Evolutionary conservation across 2,113 vertebrate species (phyloP), one percentile per base, ranked within the genome.

Genomic region (Meriones unguiculatus): DNA sequence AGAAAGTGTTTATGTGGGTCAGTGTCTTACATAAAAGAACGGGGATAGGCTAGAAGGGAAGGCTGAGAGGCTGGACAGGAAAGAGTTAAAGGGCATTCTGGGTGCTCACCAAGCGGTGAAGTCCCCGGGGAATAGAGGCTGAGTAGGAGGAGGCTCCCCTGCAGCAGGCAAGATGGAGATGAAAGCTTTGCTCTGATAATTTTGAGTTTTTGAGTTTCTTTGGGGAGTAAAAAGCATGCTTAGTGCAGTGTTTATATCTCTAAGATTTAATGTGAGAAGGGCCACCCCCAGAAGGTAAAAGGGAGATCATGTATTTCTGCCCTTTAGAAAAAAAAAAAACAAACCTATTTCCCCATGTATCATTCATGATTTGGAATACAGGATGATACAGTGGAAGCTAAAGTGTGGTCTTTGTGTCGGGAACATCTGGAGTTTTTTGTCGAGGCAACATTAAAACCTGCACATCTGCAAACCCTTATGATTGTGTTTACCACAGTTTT

Each of bases 301-400:
- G 24, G 28, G 17, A 93, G 50, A 91, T 41, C 8, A 17, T 54
- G 25, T 67, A 57, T 84, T 95, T 95, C 13, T 97, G 52, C 32
- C 64, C 91, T 20, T 64, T 18, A 38, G 69, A 94, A 73, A 54
- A 46, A n/a, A n/a, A n/a, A n/a, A n/a, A n/a, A n/a, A n/a, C n/a
- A n/a, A n/a, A 85, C 9, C 73, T 89, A 13, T 77, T 57, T 93
- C 57, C 70, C 35, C 91, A 20, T 52, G 50, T 72, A 90, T 87
- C 7, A 41, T 41, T 86, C 46, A 41, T 87, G 30, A 93, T 91
- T 89, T 91, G 54, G 52, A 92, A 7, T 59, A 75, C 10, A 90
- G 73, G 22, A 52, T 69, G 52, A 4, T 78, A 13, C 38, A 70
- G 2, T 70, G 64, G 30, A 11, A 73, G 73, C 13, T 67, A 82